phyloP scores from a whole-genome alignment of 2,113 vertebrate species.

The Martes martes region DNA sequence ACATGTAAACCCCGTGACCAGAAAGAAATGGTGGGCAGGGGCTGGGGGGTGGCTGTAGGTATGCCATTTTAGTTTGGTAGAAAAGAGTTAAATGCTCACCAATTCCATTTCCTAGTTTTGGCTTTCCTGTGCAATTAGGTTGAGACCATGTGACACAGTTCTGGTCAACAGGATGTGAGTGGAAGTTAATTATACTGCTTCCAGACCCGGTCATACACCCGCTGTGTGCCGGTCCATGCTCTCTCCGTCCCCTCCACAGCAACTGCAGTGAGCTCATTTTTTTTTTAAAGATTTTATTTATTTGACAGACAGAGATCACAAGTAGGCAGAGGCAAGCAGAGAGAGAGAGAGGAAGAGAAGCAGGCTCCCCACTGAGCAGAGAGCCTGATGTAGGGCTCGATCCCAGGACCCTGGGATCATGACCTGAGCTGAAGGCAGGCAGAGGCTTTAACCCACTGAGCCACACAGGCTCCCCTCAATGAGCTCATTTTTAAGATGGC shows the following conservation, averaged over 20 bases:
- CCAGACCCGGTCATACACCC: background rate
- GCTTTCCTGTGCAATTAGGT: background rate
- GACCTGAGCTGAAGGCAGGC: too few species aligned
- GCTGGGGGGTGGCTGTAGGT: too few species aligned
- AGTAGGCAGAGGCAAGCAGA: too few species aligned
- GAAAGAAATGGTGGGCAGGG: background rate
- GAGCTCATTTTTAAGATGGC: background rate
- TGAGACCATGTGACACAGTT: background rate
- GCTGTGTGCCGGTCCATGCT: background rate
- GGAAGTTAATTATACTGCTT: background rate
- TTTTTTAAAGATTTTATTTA: background rate
- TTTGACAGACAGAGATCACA: too few species aligned
- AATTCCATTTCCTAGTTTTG: background rate
- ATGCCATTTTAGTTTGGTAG: background rate
- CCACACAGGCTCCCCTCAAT: too few species aligned
- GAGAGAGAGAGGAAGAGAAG: too few species aligned
- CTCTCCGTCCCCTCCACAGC: background rate
- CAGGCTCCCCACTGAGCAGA: too few species aligned
- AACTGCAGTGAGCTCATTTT: background rate
- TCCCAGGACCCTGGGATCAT: too few species aligned
- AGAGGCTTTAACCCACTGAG: too few species aligned
- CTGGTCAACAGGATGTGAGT: background rate
- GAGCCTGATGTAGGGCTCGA: too few species aligned
- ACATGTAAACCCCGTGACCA: background rate
- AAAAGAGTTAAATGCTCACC: background rate